Conservation (phyloP, 2,113 vertebrate genomes). For the Odontophorus gujanensis region DNA sequence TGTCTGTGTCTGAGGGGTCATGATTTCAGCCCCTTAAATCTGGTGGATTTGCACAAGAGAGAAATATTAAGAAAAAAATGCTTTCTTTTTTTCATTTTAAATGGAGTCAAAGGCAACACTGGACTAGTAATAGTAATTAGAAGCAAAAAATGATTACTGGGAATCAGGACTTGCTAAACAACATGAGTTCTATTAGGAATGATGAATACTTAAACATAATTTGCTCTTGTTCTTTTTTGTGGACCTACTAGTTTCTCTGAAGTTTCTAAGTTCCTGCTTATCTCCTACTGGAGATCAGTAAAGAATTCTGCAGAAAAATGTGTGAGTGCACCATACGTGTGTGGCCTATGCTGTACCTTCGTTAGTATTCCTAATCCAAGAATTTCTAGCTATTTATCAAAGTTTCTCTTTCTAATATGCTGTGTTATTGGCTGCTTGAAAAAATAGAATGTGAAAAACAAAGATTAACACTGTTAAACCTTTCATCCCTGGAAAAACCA, state of each 20-base stretch:
- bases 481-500: background rate
- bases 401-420: background rate
- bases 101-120: background rate
- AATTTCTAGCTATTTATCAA: background rate
- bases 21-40: background rate
- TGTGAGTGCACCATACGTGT: background rate
- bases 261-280: background rate
- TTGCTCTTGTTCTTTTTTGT: background rate
- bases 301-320: background rate
- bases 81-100: background rate
- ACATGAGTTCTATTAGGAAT: background rate
- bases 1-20: background rate
- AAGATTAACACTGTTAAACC: background rate
- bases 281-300: background rate
- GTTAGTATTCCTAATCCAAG: background rate
- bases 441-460: background rate
- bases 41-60: background rate
- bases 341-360: background rate
- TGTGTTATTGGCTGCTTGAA: constrained; percentile 1
- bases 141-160: background rate
- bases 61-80: background rate
- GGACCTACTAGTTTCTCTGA: background rate
- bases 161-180: background rate
- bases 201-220: background rate
- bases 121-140: background rate